Evolutionary conservation across 2,113 vertebrate genomes (phyloP), one percentile per base, ranked within the genome.

Genomic region (Tyto alba): DNA sequence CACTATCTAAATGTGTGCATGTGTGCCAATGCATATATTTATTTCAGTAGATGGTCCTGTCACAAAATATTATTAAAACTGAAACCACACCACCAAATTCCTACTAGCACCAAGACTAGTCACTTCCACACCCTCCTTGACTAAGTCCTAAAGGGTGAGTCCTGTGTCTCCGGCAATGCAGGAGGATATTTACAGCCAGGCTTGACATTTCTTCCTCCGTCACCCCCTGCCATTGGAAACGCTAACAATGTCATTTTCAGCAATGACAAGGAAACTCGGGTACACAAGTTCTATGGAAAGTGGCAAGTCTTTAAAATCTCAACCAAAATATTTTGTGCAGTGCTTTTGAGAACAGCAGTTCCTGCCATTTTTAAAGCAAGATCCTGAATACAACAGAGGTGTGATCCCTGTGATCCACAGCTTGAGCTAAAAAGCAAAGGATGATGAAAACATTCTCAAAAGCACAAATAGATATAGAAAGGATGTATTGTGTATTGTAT

Each of bases 1-100:
- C 2, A 30, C 9, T 26, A 41, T 26, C 40, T 50, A 38, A 90
- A 75, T 26, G 30, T 1, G 2, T 27, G 7, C 22, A n/a, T 8
- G 7, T 40, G 12, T 3, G 10, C 8, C 32, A 72, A 7, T 1
- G 2, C 12, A 30, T 3, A 0, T 3, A 25, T 52, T 15, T 17
- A 41, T 45, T 64, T 80, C 43, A 75, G 55, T 7, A 68, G 7
- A 55, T 7, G 10, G 14, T 17, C 10, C 23, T 81, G 43, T 25
- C 45, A 72, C n/a, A 72, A 60, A 47, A 14, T 16, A 19, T 11
- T n/a, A 60, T 36, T 57, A 62, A 64, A 73, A 56, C 17, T 50
- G 56, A 47, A 48, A 81, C 30, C 32, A 64, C 38, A 29, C 9
- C 18, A 69, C 25, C 17, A n/a, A 79, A 55, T 32, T 29, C 15